Conservation (phyloP, 2,113 vertebrate species). For the Lophura nycthemera region DNA sequence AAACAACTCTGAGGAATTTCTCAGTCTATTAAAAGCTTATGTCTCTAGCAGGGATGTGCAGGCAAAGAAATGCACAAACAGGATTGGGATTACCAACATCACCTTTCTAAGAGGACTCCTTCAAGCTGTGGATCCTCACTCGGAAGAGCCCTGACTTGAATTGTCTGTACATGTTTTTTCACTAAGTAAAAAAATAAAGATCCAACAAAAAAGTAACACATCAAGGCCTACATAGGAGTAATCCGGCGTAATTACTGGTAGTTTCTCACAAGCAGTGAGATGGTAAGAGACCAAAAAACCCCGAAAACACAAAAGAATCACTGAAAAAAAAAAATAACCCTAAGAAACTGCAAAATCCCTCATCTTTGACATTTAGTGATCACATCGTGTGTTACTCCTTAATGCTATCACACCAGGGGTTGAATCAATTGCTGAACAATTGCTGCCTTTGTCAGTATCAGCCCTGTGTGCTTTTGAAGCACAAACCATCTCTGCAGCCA, state of each 20-base stretch:
- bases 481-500: not conserved
- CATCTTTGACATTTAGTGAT: not conserved
- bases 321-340: not conserved
- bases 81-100: not conserved
- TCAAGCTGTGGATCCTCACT: not conserved
- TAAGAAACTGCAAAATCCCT: not conserved
- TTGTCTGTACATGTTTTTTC: not conserved
- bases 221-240: not conserved
- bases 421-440: not conserved
- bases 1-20: constrained; percentile 29
- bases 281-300: not conserved
- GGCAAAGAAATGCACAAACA: not conserved
- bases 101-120: constrained; percentile 4
- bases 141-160: not conserved
- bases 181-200: not conserved
- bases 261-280: not conserved
- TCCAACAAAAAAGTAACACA: not conserved
- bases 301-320: not conserved
- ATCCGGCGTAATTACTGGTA: not conserved
- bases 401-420: not conserved
- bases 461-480: not conserved
- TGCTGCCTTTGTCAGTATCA: not conserved
- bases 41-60: not conserved
- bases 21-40: constrained; percentile 27
- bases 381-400: not conserved